phyloP scores from a whole-genome alignment of 2,797 vertebrate species.

The Borostomias antarcticus region DNA sequence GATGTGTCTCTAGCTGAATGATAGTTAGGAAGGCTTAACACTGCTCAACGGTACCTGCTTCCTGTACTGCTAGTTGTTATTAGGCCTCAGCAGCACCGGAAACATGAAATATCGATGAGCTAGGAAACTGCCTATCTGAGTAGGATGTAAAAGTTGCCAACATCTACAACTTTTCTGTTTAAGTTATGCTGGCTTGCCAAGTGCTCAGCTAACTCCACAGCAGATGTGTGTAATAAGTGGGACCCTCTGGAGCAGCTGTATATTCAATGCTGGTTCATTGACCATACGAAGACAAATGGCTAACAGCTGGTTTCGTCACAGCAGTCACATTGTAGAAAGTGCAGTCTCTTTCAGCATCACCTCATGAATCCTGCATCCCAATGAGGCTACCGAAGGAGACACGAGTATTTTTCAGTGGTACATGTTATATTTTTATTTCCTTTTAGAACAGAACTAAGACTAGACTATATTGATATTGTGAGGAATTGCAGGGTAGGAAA shows the following conservation, averaged over 20 bases:
- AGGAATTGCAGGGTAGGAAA: no score
- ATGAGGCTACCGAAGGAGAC: background rate
- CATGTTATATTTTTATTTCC: background rate
- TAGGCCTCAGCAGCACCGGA: constrained; percentile 2
- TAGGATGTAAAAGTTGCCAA: background rate
- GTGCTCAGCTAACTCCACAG: constrained; percentile 45
- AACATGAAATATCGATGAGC: background rate
- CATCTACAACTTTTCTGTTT: constrained; percentile 23
- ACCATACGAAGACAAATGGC: constrained; percentile 84
- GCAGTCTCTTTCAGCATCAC: constrained; percentile 48
- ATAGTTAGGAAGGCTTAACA: constrained; percentile 8
- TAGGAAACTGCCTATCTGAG: background rate
- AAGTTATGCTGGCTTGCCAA: constrained; percentile 33
- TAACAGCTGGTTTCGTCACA: constrained; percentile 84
- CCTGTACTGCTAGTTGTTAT: background rate
- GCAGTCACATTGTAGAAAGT: constrained; percentile 65
- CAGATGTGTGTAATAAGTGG: constrained; percentile 79
- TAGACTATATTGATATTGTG: no score
- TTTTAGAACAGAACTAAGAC: no score
- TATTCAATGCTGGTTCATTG: constrained; percentile 73
- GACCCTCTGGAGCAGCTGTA: constrained; percentile 76
- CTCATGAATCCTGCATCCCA: constrained; percentile 44
- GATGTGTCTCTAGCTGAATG: constrained; percentile 20
- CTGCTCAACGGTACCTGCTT: background rate
- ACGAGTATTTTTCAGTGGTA: no score